phyloP scores from a whole-genome alignment of 2,888 invertebrate genomes.

The Cylindroiulus punctatus region DNA sequence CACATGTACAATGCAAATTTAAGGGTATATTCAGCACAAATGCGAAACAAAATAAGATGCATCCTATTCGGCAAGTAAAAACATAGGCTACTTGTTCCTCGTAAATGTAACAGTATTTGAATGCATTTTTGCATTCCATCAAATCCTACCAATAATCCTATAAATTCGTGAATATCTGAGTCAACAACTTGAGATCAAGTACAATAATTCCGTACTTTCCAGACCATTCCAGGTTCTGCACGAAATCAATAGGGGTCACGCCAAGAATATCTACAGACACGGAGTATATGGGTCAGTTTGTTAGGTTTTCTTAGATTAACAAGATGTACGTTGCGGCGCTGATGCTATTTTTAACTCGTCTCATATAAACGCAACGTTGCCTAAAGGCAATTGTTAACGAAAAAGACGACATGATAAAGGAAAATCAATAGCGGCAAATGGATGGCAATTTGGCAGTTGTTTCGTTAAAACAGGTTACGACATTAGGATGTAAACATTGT shows the following conservation, averaged over 20 bases:
- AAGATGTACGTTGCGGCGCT: neutral
- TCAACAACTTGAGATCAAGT: too few species aligned
- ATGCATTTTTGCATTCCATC: too few species aligned
- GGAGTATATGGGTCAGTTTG: constrained; percentile 6
- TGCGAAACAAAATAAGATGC: too few species aligned
- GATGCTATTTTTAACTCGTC: neutral
- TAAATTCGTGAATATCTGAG: too few species aligned
- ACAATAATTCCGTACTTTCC: neutral
- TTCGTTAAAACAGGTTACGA: constrained; percentile 38
- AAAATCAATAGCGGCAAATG: constrained; percentile 23
- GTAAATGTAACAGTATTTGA: too few species aligned
- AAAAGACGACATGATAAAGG: constrained; percentile 1
- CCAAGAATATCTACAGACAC: constrained; percentile 17
- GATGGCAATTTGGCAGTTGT: constrained; percentile 38
- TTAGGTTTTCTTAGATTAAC: neutral
- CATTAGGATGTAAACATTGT: constrained; percentile 34
- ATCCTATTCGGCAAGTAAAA: too few species aligned
- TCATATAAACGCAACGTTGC: neutral
- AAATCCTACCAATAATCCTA: too few species aligned
- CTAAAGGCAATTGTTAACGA: constrained; percentile 12
- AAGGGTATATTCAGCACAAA: too few species aligned
- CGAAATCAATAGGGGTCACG: constrained; percentile 15
- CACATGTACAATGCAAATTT: too few species aligned
- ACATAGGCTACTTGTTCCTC: too few species aligned
- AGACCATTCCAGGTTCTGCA: neutral